A percentile compares a stretch with the other conserved stretches of the same genome.
phyloP scores from a whole-genome alignment of 2,113 vertebrate species.

The Brachyistius frenatus region DNA sequence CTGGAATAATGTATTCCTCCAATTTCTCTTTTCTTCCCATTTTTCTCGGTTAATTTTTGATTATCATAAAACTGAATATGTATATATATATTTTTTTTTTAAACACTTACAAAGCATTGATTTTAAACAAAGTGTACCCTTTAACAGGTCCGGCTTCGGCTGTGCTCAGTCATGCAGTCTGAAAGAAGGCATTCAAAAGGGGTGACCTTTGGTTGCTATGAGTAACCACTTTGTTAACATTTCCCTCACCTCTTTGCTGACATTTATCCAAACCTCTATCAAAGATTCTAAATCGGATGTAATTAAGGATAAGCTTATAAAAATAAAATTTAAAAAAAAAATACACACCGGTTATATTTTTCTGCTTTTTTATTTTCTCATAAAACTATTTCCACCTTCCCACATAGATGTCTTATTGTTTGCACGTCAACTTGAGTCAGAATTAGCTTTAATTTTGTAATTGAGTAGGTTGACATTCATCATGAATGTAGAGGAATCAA shows the following conservation, averaged over 20 bases:
- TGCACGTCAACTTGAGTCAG: not conserved
- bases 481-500: slow-evolving; percentile 22
- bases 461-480: not conserved
- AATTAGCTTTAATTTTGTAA: not conserved
- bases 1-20: not conserved
- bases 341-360: not conserved
- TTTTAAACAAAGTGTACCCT: not conserved
- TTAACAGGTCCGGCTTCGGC: not conserved
- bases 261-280: not conserved
- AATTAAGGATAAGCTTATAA: not conserved
- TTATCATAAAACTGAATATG: not conserved
- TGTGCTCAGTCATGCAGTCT: slow-evolving; percentile 11
- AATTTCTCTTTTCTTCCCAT: not conserved
- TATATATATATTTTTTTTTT: not conserved
- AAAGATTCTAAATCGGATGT: not conserved
- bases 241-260: not conserved
- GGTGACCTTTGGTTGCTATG: slow-evolving; percentile 56
- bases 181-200: slow-evolving; percentile 38
- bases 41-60: not conserved
- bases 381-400: not conserved
- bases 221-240: slow-evolving; percentile 38
- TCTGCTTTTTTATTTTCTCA: not conserved
- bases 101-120: not conserved
- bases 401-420: not conserved
- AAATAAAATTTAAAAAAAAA: accelerated